These are phyloP conservation scores for Latrodectus hesperus DNA, from an alignment of 2,888 invertebrate species.

Conservation along the genomic window DNA sequence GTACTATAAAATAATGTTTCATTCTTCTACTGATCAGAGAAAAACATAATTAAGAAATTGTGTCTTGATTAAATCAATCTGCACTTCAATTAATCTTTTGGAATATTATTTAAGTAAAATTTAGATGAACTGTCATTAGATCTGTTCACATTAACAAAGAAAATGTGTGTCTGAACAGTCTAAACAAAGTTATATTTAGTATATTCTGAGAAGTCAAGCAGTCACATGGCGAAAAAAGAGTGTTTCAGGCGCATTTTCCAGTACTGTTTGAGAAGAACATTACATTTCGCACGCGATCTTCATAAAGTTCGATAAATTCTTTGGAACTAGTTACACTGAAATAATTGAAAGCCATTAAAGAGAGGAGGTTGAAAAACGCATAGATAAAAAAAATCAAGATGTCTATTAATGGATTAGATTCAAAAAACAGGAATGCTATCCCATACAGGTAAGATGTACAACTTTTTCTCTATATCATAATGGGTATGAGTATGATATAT, in stretches of 20 bases:
- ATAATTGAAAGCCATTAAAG: neutral
- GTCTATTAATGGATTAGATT: slow-evolving; percentile 47
- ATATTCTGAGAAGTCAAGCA: too few relatives aligned
- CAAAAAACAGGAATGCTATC: slow-evolving; percentile 41
- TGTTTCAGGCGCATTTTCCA: slow-evolving; percentile 13
- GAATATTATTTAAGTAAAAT: too few relatives aligned
- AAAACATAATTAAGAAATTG: too few relatives aligned
- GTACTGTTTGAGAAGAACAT: slow-evolving; percentile 21
- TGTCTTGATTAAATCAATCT: too few relatives aligned
- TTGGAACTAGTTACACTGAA: neutral
- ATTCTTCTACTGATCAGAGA: too few relatives aligned
- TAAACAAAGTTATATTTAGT: too few relatives aligned
- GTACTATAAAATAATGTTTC: too few relatives aligned
- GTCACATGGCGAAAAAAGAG: neutral
- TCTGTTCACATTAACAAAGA: too few relatives aligned
- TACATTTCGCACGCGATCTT: slow-evolving; percentile 5
- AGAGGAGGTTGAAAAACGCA: neutral
- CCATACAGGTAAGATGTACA: slow-evolving; percentile 38
- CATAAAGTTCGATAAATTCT: slow-evolving; percentile 1
- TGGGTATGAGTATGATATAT: neutral
- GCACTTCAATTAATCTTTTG: too few relatives aligned
- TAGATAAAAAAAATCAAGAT: neutral
- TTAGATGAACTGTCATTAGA: too few relatives aligned
- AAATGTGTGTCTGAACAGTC: too few relatives aligned
- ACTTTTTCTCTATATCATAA: too few relatives aligned